These are phyloP conservation scores for Tragulus kanchil DNA, from an alignment of 2,113 vertebrate species.

Conservation along the genomic window DNA sequence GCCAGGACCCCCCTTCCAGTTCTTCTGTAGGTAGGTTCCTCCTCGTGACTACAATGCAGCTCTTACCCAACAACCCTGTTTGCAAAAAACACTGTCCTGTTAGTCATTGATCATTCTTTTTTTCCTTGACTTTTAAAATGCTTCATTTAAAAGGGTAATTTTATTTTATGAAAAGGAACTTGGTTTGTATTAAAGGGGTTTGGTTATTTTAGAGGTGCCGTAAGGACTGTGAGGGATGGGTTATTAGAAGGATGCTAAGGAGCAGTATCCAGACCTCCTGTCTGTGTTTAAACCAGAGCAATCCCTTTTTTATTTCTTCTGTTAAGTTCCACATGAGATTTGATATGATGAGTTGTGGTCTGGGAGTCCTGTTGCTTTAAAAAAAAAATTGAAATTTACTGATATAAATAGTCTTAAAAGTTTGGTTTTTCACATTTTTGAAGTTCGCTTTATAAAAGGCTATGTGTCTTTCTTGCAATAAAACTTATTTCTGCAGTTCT, in stretches of 20 bases:
- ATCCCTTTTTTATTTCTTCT: neutral
- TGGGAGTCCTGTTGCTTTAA: neutral
- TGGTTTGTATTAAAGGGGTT: constrained; percentile 2
- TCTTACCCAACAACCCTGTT: neutral
- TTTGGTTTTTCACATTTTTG: constrained; percentile 8
- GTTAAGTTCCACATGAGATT: neutral
- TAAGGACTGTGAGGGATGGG: no score
- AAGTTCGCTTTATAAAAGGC: constrained; percentile 32
- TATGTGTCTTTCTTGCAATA: constrained; percentile 11
- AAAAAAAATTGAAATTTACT: constrained; percentile 27
- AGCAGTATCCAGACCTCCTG: neutral
- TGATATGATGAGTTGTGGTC: neutral
- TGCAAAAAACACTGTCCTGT: neutral
- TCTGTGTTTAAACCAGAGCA: neutral
- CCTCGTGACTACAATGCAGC: fast-evolving
- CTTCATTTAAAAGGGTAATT: constrained; percentile 21
- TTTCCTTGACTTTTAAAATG: neutral
- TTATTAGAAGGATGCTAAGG: neutral
- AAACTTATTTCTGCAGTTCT: neutral
- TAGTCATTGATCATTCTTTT: neutral
- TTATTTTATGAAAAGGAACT: constrained; percentile 27
- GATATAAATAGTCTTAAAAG: neutral
- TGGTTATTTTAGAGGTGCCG: neutral
- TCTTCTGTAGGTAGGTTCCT: constrained; percentile 90
- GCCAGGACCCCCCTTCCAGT: constrained; percentile 98